A percentile compares a stretch with the other conserved stretches of the same genome.
Evolutionary conservation across 1,140 invertebrate species (phyloP).

Genomic region (Epicauta chinensis): DNA sequence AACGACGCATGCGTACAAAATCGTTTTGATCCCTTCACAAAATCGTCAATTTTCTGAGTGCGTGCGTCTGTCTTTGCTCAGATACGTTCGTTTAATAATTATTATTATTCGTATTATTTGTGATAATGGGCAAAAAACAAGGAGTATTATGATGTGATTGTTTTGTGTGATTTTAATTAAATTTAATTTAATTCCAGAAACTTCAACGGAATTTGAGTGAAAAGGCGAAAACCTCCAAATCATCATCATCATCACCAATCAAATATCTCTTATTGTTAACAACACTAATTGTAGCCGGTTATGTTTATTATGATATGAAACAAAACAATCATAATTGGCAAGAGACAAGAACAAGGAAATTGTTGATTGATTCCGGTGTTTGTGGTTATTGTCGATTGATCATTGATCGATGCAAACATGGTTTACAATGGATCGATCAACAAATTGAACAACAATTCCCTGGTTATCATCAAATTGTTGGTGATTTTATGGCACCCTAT

Average conservation of each 20-base stretch:
- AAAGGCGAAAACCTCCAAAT: conserved; percentile 23
- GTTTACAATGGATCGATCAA: conserved; percentile 43
- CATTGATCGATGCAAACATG: conserved; percentile 48
- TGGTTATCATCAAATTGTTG: conserved; percentile 52
- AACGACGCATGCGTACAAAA: not conserved
- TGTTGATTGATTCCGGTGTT: conserved; percentile 55
- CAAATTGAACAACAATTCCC: conserved; percentile 57
- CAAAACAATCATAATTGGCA: conserved; percentile 26
- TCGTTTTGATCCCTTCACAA: not conserved
- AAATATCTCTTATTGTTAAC: conserved; percentile 22
- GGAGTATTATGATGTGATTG: no score
- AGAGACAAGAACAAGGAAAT: conserved; percentile 52
- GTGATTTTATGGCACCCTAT: conserved; percentile 54
- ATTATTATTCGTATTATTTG: no score
- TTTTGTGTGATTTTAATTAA: no score
- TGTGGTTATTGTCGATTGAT: conserved; percentile 50
- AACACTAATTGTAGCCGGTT: conserved; percentile 15
- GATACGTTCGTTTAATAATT: not conserved
- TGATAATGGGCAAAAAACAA: no score
- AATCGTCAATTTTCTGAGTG: not conserved
- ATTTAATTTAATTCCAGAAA: conserved; percentile 34
- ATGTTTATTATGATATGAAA: conserved; percentile 28
- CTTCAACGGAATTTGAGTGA: conserved; percentile 29
- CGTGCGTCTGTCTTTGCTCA: not conserved
- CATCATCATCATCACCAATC: conserved; percentile 9